Evolutionary conservation across 2,888 invertebrate genomes (phyloP).

Genomic region (Euplexia lucipara): DNA sequence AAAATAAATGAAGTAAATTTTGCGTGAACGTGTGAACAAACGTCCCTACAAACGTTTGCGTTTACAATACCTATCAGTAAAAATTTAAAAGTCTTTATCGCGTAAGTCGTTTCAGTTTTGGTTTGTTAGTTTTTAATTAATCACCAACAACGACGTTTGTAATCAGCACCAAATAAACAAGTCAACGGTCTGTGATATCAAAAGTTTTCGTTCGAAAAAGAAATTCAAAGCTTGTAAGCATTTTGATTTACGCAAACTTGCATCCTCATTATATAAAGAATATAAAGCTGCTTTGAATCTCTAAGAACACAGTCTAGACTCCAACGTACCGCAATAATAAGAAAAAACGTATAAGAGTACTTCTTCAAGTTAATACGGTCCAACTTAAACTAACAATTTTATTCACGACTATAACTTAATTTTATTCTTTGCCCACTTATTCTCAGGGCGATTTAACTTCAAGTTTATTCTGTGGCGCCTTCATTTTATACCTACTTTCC

Average conservation of each 20-base stretch:
- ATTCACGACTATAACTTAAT: conserved; percentile 47
- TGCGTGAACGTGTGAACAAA: no score
- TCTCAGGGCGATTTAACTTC: conserved; percentile 63
- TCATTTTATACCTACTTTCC: conserved; percentile 52
- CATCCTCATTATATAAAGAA: conserved; percentile 34
- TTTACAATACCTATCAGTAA: no score
- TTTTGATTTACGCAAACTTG: conserved; percentile 19
- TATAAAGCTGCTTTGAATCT: not conserved
- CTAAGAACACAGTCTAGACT: conserved; percentile 23
- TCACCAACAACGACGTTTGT: no score
- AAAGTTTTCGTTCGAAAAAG: conserved; percentile 8
- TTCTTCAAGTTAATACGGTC: conserved; percentile 46
- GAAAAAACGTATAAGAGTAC: conserved; percentile 31
- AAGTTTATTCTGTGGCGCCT: conserved; percentile 62
- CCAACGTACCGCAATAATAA: conserved; percentile 31
- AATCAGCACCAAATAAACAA: not conserved
- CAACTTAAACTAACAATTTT: conserved; percentile 52
- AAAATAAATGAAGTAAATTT: no score
- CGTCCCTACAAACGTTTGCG: no score
- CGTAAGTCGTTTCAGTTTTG: no score
- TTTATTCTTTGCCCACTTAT: conserved; percentile 62
- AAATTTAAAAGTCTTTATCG: no score
- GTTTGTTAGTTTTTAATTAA: no score
- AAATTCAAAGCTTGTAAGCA: not conserved
- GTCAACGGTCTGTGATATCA: not conserved